Conservation (phyloP, 2,113 vertebrate genomes). For the Muntiacus reevesi region DNA sequence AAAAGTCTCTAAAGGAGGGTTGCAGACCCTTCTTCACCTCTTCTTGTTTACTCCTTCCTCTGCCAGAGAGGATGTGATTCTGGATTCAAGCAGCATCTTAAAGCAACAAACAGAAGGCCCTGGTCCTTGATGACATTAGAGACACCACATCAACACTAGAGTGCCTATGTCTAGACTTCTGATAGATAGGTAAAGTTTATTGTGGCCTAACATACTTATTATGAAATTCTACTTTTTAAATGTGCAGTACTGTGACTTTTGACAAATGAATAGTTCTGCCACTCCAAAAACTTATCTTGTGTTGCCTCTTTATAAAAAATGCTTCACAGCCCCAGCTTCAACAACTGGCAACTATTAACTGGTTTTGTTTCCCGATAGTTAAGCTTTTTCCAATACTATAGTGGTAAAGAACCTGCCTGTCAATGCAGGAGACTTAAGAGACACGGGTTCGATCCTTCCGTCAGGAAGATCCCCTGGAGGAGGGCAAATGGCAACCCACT, state of each 20-base stretch:
- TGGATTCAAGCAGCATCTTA: not conserved
- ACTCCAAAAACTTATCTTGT: not conserved
- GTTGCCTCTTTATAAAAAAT: not conserved
- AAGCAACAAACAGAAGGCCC: not conserved
- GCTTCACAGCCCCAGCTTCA: not conserved
- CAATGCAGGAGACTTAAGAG: not conserved
- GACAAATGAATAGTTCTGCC: not conserved
- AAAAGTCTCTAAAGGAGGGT: not conserved
- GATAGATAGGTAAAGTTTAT: not conserved
- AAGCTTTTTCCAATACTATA: not conserved
- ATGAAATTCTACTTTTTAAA: not conserved
- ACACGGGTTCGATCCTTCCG: accelerated
- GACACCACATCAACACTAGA: not conserved
- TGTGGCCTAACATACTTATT: not conserved
- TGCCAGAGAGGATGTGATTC: not conserved
- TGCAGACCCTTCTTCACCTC: not conserved
- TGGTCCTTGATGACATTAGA: not conserved
- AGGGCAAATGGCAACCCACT: not conserved
- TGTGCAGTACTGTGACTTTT: not conserved
- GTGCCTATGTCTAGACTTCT: not conserved
- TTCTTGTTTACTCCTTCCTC: not conserved
- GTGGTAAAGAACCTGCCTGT: not conserved
- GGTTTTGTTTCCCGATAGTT: not conserved
- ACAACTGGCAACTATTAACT: not conserved
- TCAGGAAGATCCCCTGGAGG: not conserved